Percentiles rank a stretch among this genome's conserved stretches.
Conservation (phyloP, 2,888 invertebrate species). For the Gastracanthus pulcherrimus region DNA sequence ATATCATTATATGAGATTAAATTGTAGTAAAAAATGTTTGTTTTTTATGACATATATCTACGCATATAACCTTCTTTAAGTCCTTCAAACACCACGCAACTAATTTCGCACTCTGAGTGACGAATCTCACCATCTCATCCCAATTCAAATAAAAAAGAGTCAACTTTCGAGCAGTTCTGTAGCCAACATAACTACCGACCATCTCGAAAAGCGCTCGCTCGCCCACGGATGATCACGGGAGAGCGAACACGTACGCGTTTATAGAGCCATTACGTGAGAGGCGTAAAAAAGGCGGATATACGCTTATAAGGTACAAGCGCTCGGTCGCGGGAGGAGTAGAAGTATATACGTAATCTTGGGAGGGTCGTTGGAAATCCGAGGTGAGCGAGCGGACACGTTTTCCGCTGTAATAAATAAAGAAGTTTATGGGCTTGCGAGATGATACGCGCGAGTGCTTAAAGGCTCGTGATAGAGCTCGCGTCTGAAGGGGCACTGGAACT, state of each 20-base stretch:
- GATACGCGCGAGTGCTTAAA: conserved; percentile 3
- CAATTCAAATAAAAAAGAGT: not conserved
- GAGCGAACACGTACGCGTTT: not conserved
- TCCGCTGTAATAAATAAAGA: conserved; percentile 37
- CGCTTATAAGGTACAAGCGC: not conserved
- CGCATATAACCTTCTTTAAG: too few relatives aligned
- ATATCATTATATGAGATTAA: too few relatives aligned
- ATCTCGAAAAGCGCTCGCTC: not conserved
- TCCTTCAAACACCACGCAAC: too few relatives aligned
- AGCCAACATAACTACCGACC: not conserved
- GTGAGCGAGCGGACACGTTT: not conserved
- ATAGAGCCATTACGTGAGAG: not conserved
- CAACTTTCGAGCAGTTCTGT: too few relatives aligned
- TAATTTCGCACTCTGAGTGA: too few relatives aligned
- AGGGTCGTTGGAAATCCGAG: not conserved
- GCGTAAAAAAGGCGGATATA: not conserved
- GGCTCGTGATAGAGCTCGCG: too few relatives aligned
- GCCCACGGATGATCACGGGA: too few relatives aligned
- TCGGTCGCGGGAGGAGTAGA: too few relatives aligned
- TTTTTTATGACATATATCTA: too few relatives aligned
- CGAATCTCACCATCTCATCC: too few relatives aligned
- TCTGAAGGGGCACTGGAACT: too few relatives aligned
- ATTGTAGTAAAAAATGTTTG: too few relatives aligned
- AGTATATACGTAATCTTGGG: not conserved
- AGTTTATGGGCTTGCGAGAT: conserved; percentile 14